Conservation (phyloP, 2,888 invertebrate species). For the Magallana nippona region DNA sequence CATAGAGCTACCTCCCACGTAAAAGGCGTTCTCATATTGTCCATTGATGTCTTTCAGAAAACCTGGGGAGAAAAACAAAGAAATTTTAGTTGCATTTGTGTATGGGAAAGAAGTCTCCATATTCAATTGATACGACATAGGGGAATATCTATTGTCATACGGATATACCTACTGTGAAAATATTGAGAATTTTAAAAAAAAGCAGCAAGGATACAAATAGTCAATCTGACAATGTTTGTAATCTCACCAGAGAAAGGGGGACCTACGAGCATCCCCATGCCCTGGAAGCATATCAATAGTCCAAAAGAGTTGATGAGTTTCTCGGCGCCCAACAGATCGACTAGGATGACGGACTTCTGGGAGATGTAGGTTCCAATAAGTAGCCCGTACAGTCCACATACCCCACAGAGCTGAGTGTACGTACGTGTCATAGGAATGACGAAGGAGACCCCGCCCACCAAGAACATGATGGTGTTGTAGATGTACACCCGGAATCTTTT, state of each 20-base stretch:
- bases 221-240: too few species aligned
- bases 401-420: slow-evolving; percentile 56
- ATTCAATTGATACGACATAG: too few species aligned
- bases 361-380: slow-evolving; percentile 69
- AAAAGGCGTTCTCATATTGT: slow-evolving; percentile 58
- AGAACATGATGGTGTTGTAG: slow-evolving; percentile 67
- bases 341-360: slow-evolving; percentile 72
- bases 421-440: slow-evolving; percentile 58
- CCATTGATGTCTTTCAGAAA: slow-evolving; percentile 55
- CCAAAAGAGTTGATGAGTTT: slow-evolving; percentile 70
- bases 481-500: slow-evolving; percentile 62
- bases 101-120: too few species aligned
- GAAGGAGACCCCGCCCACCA: slow-evolving; percentile 61
- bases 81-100: too few species aligned
- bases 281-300: slow-evolving; percentile 68
- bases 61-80: slow-evolving; percentile 50
- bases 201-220: too few species aligned
- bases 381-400: slow-evolving; percentile 65
- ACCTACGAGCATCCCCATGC: slow-evolving; percentile 67
- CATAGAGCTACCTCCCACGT: slow-evolving; percentile 55
- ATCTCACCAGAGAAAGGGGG: slow-evolving; percentile 71
- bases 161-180: too few species aligned
- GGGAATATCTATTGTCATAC: too few species aligned
- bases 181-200: too few species aligned
- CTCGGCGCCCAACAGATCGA: slow-evolving; percentile 71